A percentile compares a stretch with the other conserved stretches of the same genome.
Evolutionary conservation across 2,797 vertebrate species (phyloP).

Genomic region (Triplophysa yarkandensis): DNA sequence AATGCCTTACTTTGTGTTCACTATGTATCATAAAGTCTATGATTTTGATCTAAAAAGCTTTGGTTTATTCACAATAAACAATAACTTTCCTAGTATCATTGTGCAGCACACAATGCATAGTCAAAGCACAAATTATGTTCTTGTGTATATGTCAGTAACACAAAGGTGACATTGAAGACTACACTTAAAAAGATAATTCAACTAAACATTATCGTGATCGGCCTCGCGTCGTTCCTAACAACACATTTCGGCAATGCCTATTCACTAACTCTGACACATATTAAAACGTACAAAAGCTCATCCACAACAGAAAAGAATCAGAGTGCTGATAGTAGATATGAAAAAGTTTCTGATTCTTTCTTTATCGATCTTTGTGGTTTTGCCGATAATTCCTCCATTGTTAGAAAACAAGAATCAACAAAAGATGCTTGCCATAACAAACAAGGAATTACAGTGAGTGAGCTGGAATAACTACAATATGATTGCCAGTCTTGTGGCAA

Average conservation of each 20-base stretch:
- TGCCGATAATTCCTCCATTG: neutral
- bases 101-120: too few relatives aligned
- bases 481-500: constrained; percentile 7
- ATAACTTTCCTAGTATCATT: too few relatives aligned
- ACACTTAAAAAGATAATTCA: neutral
- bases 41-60: neutral
- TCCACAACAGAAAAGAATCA: neutral
- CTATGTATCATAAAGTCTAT: neutral
- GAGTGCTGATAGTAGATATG: neutral
- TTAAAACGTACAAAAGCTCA: neutral
- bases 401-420: constrained; percentile 1
- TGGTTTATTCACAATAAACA: neutral
- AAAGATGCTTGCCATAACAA: neutral
- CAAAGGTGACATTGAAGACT: neutral
- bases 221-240: neutral
- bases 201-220: neutral
- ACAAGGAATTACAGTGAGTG: neutral
- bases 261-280: neutral
- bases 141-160: too few relatives aligned
- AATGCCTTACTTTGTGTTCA: neutral
- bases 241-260: neutral
- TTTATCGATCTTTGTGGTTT: neutral
- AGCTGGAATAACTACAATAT: neutral
- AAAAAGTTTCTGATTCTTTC: neutral
- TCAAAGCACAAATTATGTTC: too few relatives aligned